phyloP scores from a whole-genome alignment of 2,797 vertebrate species.

The Acropternis orthonyx region DNA sequence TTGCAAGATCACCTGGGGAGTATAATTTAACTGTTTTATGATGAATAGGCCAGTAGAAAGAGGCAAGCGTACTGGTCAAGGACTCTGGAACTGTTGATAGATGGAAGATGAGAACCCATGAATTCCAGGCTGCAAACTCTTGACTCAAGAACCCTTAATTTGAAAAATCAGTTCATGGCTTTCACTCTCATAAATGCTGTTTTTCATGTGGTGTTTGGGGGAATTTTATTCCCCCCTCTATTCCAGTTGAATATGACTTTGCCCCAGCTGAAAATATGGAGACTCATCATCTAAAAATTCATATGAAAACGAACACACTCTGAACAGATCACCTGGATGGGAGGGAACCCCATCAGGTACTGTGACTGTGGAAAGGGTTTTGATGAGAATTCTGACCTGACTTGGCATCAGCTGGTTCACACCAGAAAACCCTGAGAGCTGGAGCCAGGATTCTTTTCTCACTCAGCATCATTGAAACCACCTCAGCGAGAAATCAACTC shows the following conservation, averaged over 20 bases:
- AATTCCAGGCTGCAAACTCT: not conserved
- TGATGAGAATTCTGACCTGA: not conserved
- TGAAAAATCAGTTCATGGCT: not conserved
- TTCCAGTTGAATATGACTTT: not conserved
- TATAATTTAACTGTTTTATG: not conserved
- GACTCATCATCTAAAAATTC: not conserved
- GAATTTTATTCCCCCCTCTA: not conserved
- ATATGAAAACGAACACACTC: not conserved
- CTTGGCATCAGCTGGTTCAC: not conserved
- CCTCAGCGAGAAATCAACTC: not conserved
- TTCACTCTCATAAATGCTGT: not conserved
- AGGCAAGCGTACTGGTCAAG: not conserved
- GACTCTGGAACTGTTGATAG: not conserved
- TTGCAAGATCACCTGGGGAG: not conserved
- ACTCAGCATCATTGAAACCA: not conserved
- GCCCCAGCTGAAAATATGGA: not conserved
- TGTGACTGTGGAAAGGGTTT: not conserved
- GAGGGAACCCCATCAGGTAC: not conserved
- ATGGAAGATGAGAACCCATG: not conserved
- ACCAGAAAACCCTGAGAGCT: not conserved
- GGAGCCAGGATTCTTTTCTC: not conserved
- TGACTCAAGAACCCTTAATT: not conserved
- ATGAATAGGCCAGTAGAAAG: not conserved
- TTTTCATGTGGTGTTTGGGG: not conserved
- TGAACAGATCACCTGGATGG: not conserved